Evolutionary conservation across 2,113 vertebrate genomes (phyloP), one percentile per base, ranked within the genome.

Genomic region (Thunnus thynnus): DNA sequence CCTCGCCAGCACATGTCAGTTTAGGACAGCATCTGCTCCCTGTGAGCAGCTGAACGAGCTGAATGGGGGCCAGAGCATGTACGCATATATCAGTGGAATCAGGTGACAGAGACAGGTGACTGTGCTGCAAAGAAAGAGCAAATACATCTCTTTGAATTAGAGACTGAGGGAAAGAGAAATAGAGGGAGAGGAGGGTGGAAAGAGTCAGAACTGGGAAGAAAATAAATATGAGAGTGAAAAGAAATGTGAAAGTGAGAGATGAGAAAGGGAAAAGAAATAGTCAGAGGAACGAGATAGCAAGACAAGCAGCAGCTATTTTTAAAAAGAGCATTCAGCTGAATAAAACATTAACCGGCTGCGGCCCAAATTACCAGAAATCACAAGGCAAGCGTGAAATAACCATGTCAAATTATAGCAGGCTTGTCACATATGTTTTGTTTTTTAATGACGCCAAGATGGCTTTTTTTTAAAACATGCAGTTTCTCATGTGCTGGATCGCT

Each of bases 11-110:
- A 50, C 66, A 55, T 78, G 82, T 88, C 76, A 82, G 71, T 81
- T 88, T 69, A 82, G 84, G 73, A 70, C 48, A 82, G 83, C 91
- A 92, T 88, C 86, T 91, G 90, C 69, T 90, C 50, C 58, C 77
- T 10, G 74, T 82, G 82, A 88, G 76, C 74, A 73, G 72, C 88
- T 80, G 84, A 78, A 79, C 41, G 18, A 68, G 82, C 69, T 72
- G 66, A 83, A 51, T 44, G 0, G 18, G 11, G 70, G 78, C 58
- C 57, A 75, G 41, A 70, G 16, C 22, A 13, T 60, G 82, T 58
- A 13, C 13, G 12, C 54, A 25, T 74, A 44, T 55, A 75, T 90
- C 56, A 61, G 60, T 48, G 76, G 76, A 64, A 54, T 90, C 78
- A 80, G 76, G 78, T 90, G 88, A 68, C 78, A 58, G 62, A 46